phyloP scores from a whole-genome alignment of 2,888 invertebrate genomes.

The Drosophila testacea region DNA sequence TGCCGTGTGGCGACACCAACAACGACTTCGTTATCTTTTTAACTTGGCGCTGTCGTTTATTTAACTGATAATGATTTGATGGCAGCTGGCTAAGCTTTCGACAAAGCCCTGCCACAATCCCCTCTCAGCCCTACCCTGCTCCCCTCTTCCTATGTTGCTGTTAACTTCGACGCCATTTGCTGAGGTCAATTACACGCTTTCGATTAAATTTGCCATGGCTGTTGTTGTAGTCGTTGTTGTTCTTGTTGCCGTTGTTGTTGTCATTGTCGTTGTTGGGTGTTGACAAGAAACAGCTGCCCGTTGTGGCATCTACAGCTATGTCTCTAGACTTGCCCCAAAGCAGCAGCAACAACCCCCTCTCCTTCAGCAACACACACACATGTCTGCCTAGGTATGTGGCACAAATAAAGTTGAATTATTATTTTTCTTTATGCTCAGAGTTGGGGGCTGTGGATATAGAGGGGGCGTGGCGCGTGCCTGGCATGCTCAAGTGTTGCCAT shows the following conservation, averaged over 20 bases:
- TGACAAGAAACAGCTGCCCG: constrained; percentile 75
- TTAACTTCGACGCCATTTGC: constrained; percentile 68
- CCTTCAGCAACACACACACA: constrained; percentile 9
- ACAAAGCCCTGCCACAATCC: constrained; percentile 64
- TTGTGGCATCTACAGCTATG: constrained; percentile 45
- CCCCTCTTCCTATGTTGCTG: constrained; percentile 21
- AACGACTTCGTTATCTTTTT: constrained; percentile 79
- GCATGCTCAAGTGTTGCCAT: constrained; percentile 74
- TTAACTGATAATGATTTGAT: constrained; percentile 79
- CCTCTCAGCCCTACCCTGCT: background rate
- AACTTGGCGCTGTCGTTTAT: constrained; percentile 80
- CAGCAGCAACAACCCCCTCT: background rate
- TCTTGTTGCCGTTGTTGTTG: constrained; percentile 10
- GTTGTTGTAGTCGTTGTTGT: constrained; percentile 27
- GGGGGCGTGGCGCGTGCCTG: constrained; percentile 67
- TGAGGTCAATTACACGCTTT: constrained; percentile 79
- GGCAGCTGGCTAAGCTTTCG: constrained; percentile 79
- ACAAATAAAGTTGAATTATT: constrained; percentile 79
- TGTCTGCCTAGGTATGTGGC: constrained; percentile 70
- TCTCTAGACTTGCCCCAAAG: constrained; percentile 3
- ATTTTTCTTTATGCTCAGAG: constrained; percentile 72
- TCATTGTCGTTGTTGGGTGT: constrained; percentile 50
- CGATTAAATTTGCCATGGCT: constrained; percentile 77
- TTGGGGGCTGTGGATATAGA: constrained; percentile 18
- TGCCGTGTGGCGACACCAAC: constrained; percentile 48